phyloP scores from a whole-genome alignment of 2,113 vertebrate species.

The Periophthalmodon schlosseri region DNA sequence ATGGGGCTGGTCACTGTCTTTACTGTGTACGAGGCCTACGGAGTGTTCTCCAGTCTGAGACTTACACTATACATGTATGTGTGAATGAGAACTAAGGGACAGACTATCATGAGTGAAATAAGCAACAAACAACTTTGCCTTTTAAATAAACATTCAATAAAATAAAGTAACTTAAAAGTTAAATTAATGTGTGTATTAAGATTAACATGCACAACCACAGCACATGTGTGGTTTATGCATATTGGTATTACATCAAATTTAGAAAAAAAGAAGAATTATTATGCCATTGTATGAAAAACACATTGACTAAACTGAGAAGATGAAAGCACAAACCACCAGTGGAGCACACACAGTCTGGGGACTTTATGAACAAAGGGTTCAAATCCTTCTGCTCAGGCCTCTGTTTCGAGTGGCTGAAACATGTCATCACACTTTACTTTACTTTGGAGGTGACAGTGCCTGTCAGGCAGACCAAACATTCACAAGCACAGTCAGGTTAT shows the following conservation, averaged over 20 bases:
- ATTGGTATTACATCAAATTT: not conserved
- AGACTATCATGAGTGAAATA: not conserved
- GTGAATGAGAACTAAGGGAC: not conserved
- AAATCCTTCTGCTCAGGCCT: not conserved
- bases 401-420: not conserved
- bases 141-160: not conserved
- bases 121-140: not conserved
- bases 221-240: not conserved
- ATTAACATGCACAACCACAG: not conserved
- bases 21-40: not conserved
- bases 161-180: not conserved
- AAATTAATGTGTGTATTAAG: not conserved
- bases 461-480: not conserved
- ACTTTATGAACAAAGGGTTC: not conserved
- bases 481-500: not conserved
- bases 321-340: slow-evolving; percentile 8
- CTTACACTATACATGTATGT: not conserved
- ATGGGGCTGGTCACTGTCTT: slow-evolving; percentile 24
- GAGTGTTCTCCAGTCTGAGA: not conserved
- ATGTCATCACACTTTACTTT: not conserved
- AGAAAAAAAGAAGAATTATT: not conserved
- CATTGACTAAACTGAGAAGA: slow-evolving; percentile 2
- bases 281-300: slow-evolving; percentile 1
- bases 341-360: not conserved
- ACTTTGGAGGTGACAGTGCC: not conserved